Base-by-base conservation (phyloP, 30 jellyfish, hydroid and myxozoan species). In the Chironex yamaguchii region DNA sequence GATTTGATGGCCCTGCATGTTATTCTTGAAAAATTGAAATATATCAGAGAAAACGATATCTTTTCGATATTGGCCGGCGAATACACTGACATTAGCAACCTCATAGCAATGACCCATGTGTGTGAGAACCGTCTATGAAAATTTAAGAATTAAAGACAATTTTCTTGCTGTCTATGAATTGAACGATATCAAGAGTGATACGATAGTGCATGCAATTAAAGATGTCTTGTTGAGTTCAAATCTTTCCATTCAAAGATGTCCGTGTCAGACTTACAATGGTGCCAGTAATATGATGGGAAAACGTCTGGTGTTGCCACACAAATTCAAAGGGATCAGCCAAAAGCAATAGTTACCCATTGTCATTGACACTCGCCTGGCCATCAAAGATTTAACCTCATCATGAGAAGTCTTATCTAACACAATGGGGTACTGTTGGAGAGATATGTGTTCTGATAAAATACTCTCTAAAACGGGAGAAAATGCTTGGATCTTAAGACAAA, bases 401-500 rank as follows among this genome's bases (percentile, higher is more conserved):
- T 58, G 73, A 4, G 6, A 58, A 4, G 73, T 58, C 21, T 25
- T 58, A 9, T 24, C 12, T 21, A 14, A 24, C 6, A 58, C 26
- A 9, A 58, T 21, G 73, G n/a, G 73, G 73, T 20, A 58, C 73
- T 58, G 26, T 58, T 25, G 73, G 73, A 4, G 73, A 58, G 33
- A 58, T 58, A 58, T 58, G 73, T 25, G 33, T 58, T 21, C 73
- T 58, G 11, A 24, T 58, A 11, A 58, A 58, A 25, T 58, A 58
- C 33, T 58, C 73, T 58, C 26, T 25, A 24, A 58, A 58, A 25
- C 11, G 73, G 33, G 73, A 58, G 26, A 20, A 11, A 24, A 4
- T 4, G 12, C 21, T 58, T 20, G 9, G 58, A 42, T 42, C 58
- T 42, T 42, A 6, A 17, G 17, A 17, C 17, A 17, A 42, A 42